These are phyloP conservation scores for Sternotherus odoratus DNA, from an alignment of 2,797 vertebrate species.

Conservation along the genomic window DNA sequence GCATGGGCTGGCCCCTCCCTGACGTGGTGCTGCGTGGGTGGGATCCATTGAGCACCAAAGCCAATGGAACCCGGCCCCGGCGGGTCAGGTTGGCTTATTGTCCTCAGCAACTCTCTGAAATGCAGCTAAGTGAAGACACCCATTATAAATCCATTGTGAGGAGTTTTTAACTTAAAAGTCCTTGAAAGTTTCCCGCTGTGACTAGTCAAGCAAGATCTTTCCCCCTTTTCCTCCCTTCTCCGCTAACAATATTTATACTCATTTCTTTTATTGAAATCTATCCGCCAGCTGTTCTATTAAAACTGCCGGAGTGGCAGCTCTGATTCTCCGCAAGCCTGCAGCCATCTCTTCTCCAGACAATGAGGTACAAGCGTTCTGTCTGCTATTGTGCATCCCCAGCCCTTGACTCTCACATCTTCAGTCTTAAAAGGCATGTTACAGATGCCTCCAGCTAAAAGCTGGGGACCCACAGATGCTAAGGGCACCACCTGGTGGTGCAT, in stretches of 20 bases:
- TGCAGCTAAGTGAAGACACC: background rate
- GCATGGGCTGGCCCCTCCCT: background rate
- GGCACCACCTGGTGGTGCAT: background rate
- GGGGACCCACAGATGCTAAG: background rate
- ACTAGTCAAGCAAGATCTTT: constrained; percentile 69
- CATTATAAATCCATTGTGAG: constrained; percentile 40
- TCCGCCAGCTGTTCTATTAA: constrained; percentile 76
- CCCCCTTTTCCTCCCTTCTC: constrained; percentile 69
- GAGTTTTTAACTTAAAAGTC: constrained; percentile 67
- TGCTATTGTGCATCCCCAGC: constrained; percentile 56
- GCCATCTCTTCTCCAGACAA: constrained; percentile 84
- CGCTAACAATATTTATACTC: constrained; percentile 81
- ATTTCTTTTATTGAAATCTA: constrained; percentile 82
- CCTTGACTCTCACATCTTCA: constrained; percentile 60
- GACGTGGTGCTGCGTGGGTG: accelerated
- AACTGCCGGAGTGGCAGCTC: constrained; percentile 76
- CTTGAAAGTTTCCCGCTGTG: constrained; percentile 75
- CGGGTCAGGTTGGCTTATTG: background rate
- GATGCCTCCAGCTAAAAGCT: background rate
- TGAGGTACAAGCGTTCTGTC: constrained; percentile 64
- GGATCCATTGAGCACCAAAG: background rate
- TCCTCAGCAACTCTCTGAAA: background rate
- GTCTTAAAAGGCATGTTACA: constrained; percentile 53
- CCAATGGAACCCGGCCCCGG: background rate
- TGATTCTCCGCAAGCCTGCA: constrained; percentile 81